A percentile compares a stretch with the other conserved stretches of the same genome.
Evolutionary conservation across 2,113 vertebrate species (phyloP).

Genomic region (Galeopterus variegatus): DNA sequence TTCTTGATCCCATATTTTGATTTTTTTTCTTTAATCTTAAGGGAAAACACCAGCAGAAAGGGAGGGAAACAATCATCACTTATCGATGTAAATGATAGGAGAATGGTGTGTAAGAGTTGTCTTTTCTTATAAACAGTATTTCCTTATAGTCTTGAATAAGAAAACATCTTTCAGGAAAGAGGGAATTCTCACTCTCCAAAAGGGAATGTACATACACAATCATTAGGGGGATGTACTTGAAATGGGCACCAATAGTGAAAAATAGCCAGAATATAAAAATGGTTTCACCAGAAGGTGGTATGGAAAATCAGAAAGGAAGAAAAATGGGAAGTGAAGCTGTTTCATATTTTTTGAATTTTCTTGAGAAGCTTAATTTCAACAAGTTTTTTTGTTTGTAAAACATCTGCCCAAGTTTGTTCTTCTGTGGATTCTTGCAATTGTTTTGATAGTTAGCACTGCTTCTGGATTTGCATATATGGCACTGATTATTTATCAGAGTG

Average conservation of each 20-base stretch:
- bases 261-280: background rate
- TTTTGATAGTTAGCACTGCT: conserved; percentile 63
- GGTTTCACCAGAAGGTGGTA: background rate
- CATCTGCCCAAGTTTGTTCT: conserved; percentile 70
- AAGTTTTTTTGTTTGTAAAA: conserved; percentile 80
- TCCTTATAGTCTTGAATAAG: background rate
- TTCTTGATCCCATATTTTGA: background rate
- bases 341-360: conserved; percentile 42
- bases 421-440: conserved; percentile 45
- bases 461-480: conserved; percentile 60
- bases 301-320: conserved; percentile 32
- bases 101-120: background rate
- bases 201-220: background rate
- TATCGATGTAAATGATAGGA: background rate
- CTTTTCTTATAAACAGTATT: background rate
- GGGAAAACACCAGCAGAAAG: background rate
- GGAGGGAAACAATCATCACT: background rate
- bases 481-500: conserved; percentile 71
- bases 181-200: background rate
- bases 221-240: conserved; percentile 3
- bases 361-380: conserved; percentile 61
- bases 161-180: conserved; percentile 15
- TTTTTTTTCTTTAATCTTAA: conserved; percentile 19
- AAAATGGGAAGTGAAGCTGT: background rate
- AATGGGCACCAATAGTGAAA: background rate